A percentile compares a stretch with the other conserved stretches of the same genome.
phyloP scores from a whole-genome alignment of 2,888 invertebrate genomes.

The Sarcophaga variegata region DNA sequence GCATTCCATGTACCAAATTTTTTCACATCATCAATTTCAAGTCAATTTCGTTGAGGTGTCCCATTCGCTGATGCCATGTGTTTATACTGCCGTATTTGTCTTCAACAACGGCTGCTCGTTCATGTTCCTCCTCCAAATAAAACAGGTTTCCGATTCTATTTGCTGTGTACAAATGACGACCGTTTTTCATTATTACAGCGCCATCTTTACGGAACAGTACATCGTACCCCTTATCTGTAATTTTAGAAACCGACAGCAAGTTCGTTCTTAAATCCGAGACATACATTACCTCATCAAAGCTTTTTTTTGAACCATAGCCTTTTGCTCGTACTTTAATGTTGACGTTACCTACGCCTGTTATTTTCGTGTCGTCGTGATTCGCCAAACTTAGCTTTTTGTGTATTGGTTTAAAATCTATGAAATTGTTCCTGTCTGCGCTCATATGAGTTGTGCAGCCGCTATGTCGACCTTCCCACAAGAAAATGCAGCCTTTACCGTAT shows the following conservation, averaged over 20 bases:
- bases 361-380: conserved; percentile 57
- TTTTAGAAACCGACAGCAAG: conserved; percentile 66
- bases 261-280: conserved; percentile 56
- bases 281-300: no score
- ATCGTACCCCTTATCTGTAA: conserved; percentile 63
- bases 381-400: conserved; percentile 58
- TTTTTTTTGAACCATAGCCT: conserved; percentile 39
- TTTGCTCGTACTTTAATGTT: conserved; percentile 20
- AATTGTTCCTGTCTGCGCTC: no score
- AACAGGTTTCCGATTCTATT: conserved; percentile 59
- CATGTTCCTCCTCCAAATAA: conserved; percentile 31
- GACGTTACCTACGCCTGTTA: conserved; percentile 56
- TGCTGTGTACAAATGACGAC: no score
- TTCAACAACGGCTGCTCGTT: conserved; percentile 35
- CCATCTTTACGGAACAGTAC: conserved; percentile 47
- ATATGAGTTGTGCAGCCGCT: no score
- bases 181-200: conserved; percentile 27
- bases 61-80: conserved; percentile 58
- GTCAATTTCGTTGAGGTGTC: conserved; percentile 59
- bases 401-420: conserved; percentile 24
- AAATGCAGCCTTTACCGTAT: no score
- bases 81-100: conserved; percentile 17
- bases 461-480: conserved; percentile 30
- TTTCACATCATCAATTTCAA: conserved; percentile 51
- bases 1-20: conserved; percentile 47